A percentile compares a stretch with the other conserved stretches of the same genome.
Conservation (phyloP, 2,888 invertebrate species). For the Ichneumoninae sp. region DNA sequence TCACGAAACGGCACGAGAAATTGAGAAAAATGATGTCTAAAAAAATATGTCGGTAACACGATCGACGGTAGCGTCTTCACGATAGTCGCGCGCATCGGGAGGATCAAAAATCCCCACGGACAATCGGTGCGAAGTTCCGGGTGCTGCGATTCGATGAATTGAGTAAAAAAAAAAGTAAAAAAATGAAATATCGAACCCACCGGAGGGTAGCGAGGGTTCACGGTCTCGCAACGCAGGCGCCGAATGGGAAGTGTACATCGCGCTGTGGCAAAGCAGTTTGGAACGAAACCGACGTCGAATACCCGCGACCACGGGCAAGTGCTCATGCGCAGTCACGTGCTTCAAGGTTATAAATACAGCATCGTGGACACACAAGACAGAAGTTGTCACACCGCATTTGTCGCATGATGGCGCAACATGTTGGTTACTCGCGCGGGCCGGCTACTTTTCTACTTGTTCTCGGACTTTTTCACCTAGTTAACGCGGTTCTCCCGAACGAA, state of each 20-base stretch:
- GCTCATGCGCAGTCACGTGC: constrained; percentile 68
- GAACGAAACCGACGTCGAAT: constrained; percentile 1
- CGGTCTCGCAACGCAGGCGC: constrained; percentile 26
- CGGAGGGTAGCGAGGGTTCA: neutral
- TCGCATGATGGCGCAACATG: constrained; percentile 83
- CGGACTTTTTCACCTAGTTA: constrained; percentile 74
- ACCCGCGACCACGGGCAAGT: constrained; percentile 10
- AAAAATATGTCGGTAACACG: neutral
- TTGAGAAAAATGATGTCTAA: neutral
- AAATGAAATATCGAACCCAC: constrained; percentile 11
- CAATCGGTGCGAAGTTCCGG: neutral
- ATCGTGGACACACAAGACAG: constrained; percentile 62
- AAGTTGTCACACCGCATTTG: constrained; percentile 79
- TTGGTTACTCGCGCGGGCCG: constrained; percentile 78
- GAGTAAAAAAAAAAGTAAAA: neutral
- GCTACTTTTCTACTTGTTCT: constrained; percentile 78
- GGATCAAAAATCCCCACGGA: neutral
- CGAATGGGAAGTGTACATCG: constrained; percentile 4
- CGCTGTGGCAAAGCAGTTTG: constrained; percentile 6
- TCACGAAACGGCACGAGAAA: neutral
- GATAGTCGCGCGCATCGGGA: neutral
- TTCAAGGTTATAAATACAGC: constrained; percentile 73
- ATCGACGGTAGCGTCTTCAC: neutral
- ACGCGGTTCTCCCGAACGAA: constrained; percentile 68
- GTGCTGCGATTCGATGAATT: neutral